Percentiles rank a stretch among this genome's conserved stretches.
These are phyloP conservation scores for Lagodon rhomboides DNA, from an alignment of 2,797 vertebrate species.

Conservation along the genomic window DNA sequence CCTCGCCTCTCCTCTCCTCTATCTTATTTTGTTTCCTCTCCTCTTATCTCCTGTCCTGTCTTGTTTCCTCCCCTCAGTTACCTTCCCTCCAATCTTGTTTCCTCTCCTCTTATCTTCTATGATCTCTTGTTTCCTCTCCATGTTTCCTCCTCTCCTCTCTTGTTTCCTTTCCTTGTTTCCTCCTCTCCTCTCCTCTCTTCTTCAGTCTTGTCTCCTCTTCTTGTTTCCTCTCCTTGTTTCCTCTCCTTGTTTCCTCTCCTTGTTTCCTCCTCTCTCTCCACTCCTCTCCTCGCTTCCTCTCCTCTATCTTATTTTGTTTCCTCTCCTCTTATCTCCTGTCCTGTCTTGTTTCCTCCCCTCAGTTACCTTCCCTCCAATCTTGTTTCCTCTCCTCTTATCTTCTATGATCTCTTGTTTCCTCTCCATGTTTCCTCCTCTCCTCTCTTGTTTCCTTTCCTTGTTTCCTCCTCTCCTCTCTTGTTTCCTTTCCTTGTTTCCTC, in stretches of 20 bases:
- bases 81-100: background rate
- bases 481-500: background rate
- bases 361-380: background rate
- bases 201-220: background rate
- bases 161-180: constrained; percentile 19
- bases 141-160: background rate
- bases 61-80: background rate
- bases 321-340: background rate
- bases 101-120: background rate
- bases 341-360: background rate
- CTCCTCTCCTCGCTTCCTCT: too few relatives aligned
- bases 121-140: too few relatives aligned
- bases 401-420: background rate
- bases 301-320: background rate
- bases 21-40: too few relatives aligned
- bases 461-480: background rate
- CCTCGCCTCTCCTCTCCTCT: too few relatives aligned
- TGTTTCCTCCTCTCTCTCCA: background rate
- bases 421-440: background rate
- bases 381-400: background rate
- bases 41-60: too few relatives aligned
- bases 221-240: background rate
- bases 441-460: background rate
- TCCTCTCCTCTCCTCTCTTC: background rate
- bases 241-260: background rate